phyloP scores from a whole-genome alignment of 2,113 vertebrate species.

The Mohoua ochrocephala region DNA sequence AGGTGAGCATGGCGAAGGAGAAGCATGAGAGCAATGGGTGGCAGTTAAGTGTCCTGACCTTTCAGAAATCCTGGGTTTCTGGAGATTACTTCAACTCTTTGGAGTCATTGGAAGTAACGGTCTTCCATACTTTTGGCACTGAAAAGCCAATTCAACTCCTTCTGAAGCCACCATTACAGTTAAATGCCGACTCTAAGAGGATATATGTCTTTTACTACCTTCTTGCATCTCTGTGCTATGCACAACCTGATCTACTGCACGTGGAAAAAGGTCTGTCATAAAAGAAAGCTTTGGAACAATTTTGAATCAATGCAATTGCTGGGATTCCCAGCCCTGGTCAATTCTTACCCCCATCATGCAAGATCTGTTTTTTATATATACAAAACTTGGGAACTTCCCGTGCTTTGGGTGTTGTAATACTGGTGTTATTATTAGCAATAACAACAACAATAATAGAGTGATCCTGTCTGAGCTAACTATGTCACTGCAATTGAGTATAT shows the following conservation, averaged over 20 bases:
- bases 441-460: neutral
- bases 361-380: neutral
- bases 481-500: slow-evolving; percentile 29
- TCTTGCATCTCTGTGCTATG: neutral
- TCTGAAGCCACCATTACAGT: neutral
- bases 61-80: neutral
- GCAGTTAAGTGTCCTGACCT: neutral
- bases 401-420: neutral
- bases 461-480: slow-evolving; percentile 9
- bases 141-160: neutral
- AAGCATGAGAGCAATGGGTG: neutral
- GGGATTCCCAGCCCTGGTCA: neutral
- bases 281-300: neutral
- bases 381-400: neutral
- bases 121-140: neutral
- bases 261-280: neutral
- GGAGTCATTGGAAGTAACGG: neutral
- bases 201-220: neutral
- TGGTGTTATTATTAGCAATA: neutral
- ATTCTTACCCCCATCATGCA: neutral
- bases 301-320: neutral
- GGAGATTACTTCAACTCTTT: neutral
- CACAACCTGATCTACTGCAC: neutral
- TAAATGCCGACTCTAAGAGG: neutral
- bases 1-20: neutral